These are phyloP conservation scores for Synanthedon vespiformis DNA, from an alignment of 2,888 invertebrate genomes.

Conservation along the genomic window DNA sequence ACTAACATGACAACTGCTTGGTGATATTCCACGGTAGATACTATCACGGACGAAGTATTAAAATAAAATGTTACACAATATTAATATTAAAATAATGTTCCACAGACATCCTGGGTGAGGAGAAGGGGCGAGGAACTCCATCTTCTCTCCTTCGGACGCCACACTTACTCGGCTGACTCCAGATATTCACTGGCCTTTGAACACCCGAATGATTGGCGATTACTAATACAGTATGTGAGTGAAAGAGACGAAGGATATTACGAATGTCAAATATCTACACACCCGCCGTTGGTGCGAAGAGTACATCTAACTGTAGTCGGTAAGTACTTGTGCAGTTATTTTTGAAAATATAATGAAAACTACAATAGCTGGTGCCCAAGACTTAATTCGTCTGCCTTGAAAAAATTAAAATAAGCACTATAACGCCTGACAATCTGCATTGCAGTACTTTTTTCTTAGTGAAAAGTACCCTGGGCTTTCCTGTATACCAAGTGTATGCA, in stretches of 20 bases:
- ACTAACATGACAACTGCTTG: too few relatives aligned
- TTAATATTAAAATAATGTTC: conserved; percentile 1
- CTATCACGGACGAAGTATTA: too few relatives aligned
- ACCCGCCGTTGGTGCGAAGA: conserved; percentile 78
- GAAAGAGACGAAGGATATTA: conserved; percentile 83
- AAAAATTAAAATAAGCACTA: too few relatives aligned
- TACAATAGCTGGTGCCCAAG: too few relatives aligned
- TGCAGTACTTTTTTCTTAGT: too few relatives aligned
- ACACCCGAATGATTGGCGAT: conserved; percentile 82
- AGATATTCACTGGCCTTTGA: conserved; percentile 78
- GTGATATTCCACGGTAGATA: too few relatives aligned
- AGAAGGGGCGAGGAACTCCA: conserved; percentile 75
- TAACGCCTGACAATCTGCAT: too few relatives aligned
- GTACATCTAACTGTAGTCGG: conserved; percentile 79
- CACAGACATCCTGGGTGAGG: conserved; percentile 77
- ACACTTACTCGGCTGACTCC: conserved; percentile 74
- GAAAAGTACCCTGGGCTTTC: too few relatives aligned
- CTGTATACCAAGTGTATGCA: too few relatives aligned
- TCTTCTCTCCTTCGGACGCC: conserved; percentile 76
- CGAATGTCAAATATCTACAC: conserved; percentile 84
- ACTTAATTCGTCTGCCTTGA: too few relatives aligned
- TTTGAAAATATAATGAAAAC: neutral
- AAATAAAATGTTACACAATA: too few relatives aligned
- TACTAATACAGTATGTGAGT: conserved; percentile 78
- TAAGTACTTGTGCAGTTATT: conserved; percentile 39